Evolutionary conservation across 2,888 invertebrate genomes (phyloP), one percentile per base, ranked within the genome.

Genomic region (Philopedon plagiatum): DNA sequence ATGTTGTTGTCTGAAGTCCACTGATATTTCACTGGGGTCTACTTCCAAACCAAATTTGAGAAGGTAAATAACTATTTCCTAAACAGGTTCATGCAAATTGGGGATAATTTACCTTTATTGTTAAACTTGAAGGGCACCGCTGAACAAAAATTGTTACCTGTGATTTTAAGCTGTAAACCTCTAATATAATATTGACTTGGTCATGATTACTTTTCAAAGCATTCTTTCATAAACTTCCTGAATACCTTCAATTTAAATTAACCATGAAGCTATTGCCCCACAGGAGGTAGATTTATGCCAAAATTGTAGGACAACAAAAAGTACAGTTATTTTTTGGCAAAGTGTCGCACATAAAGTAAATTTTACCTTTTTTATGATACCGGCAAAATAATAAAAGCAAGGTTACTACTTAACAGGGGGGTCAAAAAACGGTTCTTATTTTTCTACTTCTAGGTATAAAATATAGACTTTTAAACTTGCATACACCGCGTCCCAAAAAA

Each of bases 211-310:
- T 54, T 54, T 51, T 29, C 1, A 26, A 29, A 54, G 18, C 51
- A 54, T 26, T 29, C 29, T 54, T 29, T 54, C 9, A 54, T 18
- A 18, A 4, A 15, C 9, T 15, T 18, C n/a, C 2, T 5, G 11
- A 23, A 49, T 49, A 49, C 49, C 49, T 54, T 11, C 2, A 54
- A 54, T 29, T 39, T 15, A 39, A 7, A 15, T 54, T 32, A 8
- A 54, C 51, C 51, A 29, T 54, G 51, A 54, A 15, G 29, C 29
- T 54, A 54, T 54, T 54, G 29, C 15, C 11, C 9, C 5, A 29
- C 29, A 15, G 51, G 26, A 15, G 29, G 13, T 29, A 26, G 7
- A 7, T 29, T 26, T 51, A 29, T 15, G 5, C 15, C 29, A 3
- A 29, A 49, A 26, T n/a, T 23, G 4, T 8, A 13, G 1, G 1